Evolutionary conservation across 2,113 vertebrate species (phyloP).

Genomic region (Cinclus cinclus): DNA sequence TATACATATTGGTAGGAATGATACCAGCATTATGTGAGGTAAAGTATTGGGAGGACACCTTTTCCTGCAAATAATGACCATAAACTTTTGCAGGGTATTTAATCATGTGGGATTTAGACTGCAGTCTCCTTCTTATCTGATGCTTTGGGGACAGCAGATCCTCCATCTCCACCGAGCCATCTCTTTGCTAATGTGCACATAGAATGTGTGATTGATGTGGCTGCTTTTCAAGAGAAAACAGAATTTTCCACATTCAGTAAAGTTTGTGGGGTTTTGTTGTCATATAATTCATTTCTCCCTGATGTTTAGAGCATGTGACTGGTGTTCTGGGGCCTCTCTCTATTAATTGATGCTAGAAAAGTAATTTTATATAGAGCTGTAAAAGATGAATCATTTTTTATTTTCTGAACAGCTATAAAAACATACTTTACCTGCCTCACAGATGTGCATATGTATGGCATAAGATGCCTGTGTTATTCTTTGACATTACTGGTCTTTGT

Average conservation of each 20-base stretch:
- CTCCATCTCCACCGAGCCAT: neutral
- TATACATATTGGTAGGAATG: neutral
- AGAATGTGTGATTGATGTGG: neutral
- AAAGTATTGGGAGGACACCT: neutral
- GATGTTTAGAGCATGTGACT: neutral
- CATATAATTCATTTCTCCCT: neutral
- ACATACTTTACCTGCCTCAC: neutral
- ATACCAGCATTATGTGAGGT: neutral
- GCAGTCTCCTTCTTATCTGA: neutral
- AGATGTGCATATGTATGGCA: neutral
- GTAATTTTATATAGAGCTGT: neutral
- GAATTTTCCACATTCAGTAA: neutral
- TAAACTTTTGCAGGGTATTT: neutral
- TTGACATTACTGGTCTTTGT: neutral
- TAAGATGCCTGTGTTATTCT: neutral
- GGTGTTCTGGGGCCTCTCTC: neutral
- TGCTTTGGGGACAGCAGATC: neutral
- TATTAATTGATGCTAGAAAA: conserved; percentile 29
- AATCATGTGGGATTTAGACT: neutral
- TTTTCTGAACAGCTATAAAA: conserved; percentile 15
- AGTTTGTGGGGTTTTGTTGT: neutral
- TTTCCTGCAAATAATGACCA: neutral
- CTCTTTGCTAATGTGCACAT: neutral
- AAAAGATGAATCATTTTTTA: conserved; percentile 13
- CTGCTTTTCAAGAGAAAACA: neutral